Conservation (phyloP, 1,140 invertebrate genomes). For the Drosophila sucinea region DNA sequence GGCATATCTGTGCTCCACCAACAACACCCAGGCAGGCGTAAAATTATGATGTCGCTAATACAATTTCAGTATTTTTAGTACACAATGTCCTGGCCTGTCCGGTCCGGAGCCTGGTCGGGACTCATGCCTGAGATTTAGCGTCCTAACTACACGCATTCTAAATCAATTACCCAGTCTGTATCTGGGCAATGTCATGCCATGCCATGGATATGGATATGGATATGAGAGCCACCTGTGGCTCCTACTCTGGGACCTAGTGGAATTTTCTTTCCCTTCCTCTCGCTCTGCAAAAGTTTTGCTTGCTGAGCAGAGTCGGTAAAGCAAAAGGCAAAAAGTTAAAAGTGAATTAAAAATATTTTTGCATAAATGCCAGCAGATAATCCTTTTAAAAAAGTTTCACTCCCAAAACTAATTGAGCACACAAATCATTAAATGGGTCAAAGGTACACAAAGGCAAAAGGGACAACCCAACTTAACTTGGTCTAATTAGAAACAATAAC, state of each 20-base stretch:
- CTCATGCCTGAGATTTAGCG: constrained; percentile 2
- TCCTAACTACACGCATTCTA: constrained; percentile 27
- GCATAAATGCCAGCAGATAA: constrained; percentile 33
- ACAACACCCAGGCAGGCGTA: constrained; percentile 9
- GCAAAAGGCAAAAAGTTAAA: neutral
- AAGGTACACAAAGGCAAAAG: constrained; percentile 4
- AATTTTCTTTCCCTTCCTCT: neutral
- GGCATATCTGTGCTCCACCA: constrained; percentile 11
- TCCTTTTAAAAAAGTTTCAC: constrained; percentile 46
- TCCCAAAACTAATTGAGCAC: constrained; percentile 42
- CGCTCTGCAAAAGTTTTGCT: constrained; percentile 9
- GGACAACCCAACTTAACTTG: constrained; percentile 13
- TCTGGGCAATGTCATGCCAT: neutral
- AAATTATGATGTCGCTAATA: constrained; percentile 43
- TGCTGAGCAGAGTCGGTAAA: neutral
- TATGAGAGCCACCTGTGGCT: constrained; percentile 26
- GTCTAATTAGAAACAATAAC: constrained; percentile 23
- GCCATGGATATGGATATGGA: neutral
- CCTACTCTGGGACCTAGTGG: neutral
- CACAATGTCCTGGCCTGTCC: neutral
- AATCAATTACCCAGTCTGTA: constrained; percentile 27
- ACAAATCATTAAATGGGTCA: constrained; percentile 43
- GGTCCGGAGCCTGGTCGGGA: no score
- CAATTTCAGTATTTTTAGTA: constrained; percentile 22
- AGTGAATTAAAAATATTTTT: constrained; percentile 35